Conservation (phyloP, 2,797 vertebrate species). For the Pangasius larnaudii region DNA sequence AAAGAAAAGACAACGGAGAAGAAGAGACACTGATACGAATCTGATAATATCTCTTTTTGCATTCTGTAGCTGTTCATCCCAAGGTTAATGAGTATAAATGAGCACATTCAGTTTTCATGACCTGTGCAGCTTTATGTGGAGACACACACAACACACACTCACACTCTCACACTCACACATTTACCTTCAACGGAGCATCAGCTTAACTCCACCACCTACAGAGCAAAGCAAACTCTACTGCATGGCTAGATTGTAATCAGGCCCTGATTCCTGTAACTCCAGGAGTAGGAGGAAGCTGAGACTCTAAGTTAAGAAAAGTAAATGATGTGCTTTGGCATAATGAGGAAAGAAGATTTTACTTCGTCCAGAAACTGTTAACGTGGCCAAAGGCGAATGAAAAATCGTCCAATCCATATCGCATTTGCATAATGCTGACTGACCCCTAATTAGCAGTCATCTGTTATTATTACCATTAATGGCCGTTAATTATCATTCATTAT, state of each 20-base stretch:
- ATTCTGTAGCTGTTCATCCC: not conserved
- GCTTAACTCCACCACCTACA: not conserved
- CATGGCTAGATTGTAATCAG: not conserved
- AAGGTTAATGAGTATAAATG: constrained; percentile 29
- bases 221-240: not conserved
- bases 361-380: not conserved
- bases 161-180: not conserved
- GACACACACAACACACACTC: not conserved
- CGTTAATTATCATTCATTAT: constrained; percentile 31
- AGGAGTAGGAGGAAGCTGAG: not conserved
- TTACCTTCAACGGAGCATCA: not conserved
- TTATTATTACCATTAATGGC: constrained; percentile 37
- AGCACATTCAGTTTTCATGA: constrained; percentile 17
- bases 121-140: constrained; percentile 3
- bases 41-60: not conserved
- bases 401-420: not conserved
- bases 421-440: constrained; percentile 43
- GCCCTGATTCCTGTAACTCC: not conserved
- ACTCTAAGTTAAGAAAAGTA: not conserved
- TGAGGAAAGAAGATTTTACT: not conserved
- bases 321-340: not conserved
- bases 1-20: not conserved
- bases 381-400: constrained; percentile 7
- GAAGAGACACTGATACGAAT: not conserved
- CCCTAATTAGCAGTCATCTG: constrained; percentile 21